Evolutionary conservation across 2,797 vertebrate genomes (phyloP), one percentile per base, ranked within the genome.

Genomic region (Thunnus albacares): DNA sequence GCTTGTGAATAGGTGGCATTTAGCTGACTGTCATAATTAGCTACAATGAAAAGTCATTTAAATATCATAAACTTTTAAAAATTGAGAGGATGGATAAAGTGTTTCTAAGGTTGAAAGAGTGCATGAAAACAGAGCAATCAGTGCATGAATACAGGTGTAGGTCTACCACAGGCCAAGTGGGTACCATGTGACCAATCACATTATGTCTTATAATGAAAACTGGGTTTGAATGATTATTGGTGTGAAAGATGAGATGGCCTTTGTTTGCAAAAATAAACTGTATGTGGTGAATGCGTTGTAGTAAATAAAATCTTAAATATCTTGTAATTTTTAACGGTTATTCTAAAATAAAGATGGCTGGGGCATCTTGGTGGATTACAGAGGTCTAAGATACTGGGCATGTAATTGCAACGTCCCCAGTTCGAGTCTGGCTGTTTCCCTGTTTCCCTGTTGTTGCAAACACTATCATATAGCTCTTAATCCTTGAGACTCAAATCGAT

Each of bases 121-220:
- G n/a, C 35, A 72, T 64, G 4, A 7, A 51, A 49, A 47, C 24
- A 24, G 24, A 24, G 24, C 24, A 24, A 24, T 24, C 18, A 45
- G 18, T 45, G n/a, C 35, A 72, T 64, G 4, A 7, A 51, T 30
- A 47, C 10, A 55, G 7, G 4, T 82, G 0, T 20, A 61, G 11
- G 10, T 22, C 67, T 56, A 30, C 10, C 33, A 63, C 49, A 38
- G 35, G 2, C 1, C 14, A 70, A 68, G 5, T 24, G 28, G 4
- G 2, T 67, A 73, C 30, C 61, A 20, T 26, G 53, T 33, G 17
- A 6, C 18, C 7, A 24, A 24, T 76, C 12, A 53, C 20, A 52
- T 70, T 8, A 63, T 56, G 51, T 14, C 4, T 51, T 49, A 24
- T 20, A 30, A 77, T 47, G 20, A 65, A 56, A 80, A 47, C 15